A percentile compares a stretch with the other conserved stretches of the same genome.
phyloP scores from a whole-genome alignment of 2,888 invertebrate species.

The Drosophila emarginata region DNA sequence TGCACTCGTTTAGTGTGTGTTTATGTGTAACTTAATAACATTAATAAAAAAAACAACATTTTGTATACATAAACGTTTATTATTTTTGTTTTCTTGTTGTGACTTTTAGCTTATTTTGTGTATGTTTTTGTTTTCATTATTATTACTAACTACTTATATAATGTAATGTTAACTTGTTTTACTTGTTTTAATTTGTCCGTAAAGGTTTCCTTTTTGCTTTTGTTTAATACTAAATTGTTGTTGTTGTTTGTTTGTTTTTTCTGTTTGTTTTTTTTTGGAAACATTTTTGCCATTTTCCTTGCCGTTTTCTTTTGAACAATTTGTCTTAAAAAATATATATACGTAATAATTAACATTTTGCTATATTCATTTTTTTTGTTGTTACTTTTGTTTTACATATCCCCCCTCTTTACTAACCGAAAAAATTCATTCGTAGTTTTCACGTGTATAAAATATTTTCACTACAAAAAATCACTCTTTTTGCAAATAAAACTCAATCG shows the following conservation, averaged over 20 bases:
- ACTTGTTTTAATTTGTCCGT: conserved; percentile 80
- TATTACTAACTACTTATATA: conserved; percentile 82
- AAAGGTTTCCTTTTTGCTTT: conserved; percentile 57
- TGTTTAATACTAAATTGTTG: conserved; percentile 45
- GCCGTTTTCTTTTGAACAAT: conserved; percentile 64
- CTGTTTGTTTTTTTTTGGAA: conserved; percentile 32
- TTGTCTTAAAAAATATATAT: conserved; percentile 78
- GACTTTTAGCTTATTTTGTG: conserved; percentile 43
- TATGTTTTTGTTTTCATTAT: conserved; percentile 66
- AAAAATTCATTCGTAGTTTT: conserved; percentile 41
- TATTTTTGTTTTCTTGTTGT: conserved; percentile 32
- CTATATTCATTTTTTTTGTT: conserved; percentile 46
- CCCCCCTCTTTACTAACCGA: conserved; percentile 16
- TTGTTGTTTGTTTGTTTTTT: conserved; percentile 31
- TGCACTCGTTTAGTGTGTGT: conserved; percentile 38
- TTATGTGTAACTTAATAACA: conserved; percentile 63
- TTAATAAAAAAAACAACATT: conserved; percentile 65
- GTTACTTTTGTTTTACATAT: conserved; percentile 23
- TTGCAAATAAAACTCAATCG: conserved; percentile 75
- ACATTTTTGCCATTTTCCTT: conserved; percentile 2
- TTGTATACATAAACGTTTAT: conserved; percentile 60
- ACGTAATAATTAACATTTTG: conserved; percentile 77
- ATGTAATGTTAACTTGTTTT: conserved; percentile 82
- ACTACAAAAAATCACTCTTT: conserved; percentile 78
- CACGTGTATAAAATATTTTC: conserved; percentile 72